Evolutionary conservation across 1,140 invertebrate genomes (phyloP), one percentile per base, ranked within the genome.

Genomic region (Sinella curviseta): DNA sequence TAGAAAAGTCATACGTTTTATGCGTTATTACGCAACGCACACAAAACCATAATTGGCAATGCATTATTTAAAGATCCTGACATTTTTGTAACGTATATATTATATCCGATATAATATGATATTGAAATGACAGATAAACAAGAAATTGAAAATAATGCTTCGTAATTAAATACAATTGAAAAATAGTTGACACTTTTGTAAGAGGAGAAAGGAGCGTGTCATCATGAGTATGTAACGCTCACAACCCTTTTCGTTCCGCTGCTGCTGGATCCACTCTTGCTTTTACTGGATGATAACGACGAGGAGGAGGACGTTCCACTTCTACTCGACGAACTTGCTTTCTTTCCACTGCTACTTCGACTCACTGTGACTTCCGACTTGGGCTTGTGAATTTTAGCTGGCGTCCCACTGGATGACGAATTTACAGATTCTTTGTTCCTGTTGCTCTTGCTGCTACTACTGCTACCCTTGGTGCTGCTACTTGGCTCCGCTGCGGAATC

Each of bases 191-290:
- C n/a, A n/a, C n/a, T n/a, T n/a, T n/a, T n/a, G n/a, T n/a, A 60
- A 60, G 4, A 60, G 24, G 12, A n/a, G 24, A 14, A 14, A 60
- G 12, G 12, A 31, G n/a, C 65, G 65, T 70, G 65, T 70, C 65
- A 65, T 65, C 57, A 70, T 70, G 65, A 70, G n/a, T 70, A 70
- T n/a, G 65, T 70, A 14, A 70, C 65, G 24, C 65, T 70, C 1
- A 70, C 65, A 31, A 70, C 65, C 8, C 65, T 2, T 70, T 70
- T 70, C 26, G 65, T 3, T 4, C 57, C 31, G 14, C 55, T 60
- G 24, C 55, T 60, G 55, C 65, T 70, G 31, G 8, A 17, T 31
- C 26, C 31, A 31, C 65, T 33, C 4, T 8, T 70, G 8, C 24
- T 70, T 4, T 24, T 70, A 4, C 8, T 31, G 28, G 26, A 12